Conservation (phyloP, 1,140 invertebrate species). For the Rhyzopertha dominica region DNA sequence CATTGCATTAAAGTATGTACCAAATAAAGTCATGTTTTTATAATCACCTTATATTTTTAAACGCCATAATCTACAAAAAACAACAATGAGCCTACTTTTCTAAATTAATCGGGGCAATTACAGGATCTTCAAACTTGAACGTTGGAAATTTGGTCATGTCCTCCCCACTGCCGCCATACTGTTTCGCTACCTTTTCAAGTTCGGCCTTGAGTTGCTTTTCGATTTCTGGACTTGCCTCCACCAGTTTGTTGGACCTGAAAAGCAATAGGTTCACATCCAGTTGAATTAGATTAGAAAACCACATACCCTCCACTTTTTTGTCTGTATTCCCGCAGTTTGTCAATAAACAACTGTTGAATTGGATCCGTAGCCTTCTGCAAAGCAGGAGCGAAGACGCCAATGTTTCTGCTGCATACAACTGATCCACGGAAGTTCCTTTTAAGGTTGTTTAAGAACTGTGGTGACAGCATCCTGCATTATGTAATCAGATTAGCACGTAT, state of each 20-base stretch:
- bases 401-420: conserved; percentile 55
- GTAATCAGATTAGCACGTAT: no score
- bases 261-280: conserved; percentile 1
- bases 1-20: no score
- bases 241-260: conserved; percentile 72
- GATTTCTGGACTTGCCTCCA: conserved; percentile 72
- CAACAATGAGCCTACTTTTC: conserved; percentile 32
- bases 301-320: conserved; percentile 64
- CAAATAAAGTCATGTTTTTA: no score
- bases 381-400: conserved; percentile 62
- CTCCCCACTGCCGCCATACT: conserved; percentile 65
- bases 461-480: conserved; percentile 40
- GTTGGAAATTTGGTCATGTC: conserved; percentile 87
- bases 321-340: conserved; percentile 89
- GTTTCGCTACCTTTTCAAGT: conserved; percentile 71
- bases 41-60: no score
- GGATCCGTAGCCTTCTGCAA: conserved; percentile 76
- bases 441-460: conserved; percentile 27
- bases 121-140: conserved; percentile 71
- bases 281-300: conserved; percentile 15
- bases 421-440: conserved; percentile 23
- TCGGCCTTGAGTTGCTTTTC: conserved; percentile 70
- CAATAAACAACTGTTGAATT: conserved; percentile 89
- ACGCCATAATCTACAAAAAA: no score
- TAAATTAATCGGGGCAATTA: conserved; percentile 50